Evolutionary conservation across 1,140 invertebrate species (phyloP), one percentile per base, ranked within the genome.

Genomic region (Zaprionus lachaisei): DNA sequence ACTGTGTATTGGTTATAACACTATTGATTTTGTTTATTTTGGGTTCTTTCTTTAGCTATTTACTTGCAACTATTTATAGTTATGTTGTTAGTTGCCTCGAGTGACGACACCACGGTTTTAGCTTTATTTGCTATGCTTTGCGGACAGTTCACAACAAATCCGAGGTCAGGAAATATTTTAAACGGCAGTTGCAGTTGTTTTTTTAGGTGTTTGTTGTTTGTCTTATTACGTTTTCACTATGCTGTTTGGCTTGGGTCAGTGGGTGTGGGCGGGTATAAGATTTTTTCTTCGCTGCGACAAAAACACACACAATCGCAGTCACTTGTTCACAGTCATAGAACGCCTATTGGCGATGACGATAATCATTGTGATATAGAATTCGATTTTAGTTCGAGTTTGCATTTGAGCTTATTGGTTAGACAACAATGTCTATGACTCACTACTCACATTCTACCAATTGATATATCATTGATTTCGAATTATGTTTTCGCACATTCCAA

Each of bases 61-160:
- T 60, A 24, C 47, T 51, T 24, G 47, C 47, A 77, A 57, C 78
- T 87, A 87, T 87, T 89, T 87, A 72, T 87, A 87, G 83, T 81
- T 24, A 51, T 12, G 17, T 5, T 20, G 17, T 1, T 20, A 51
- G 12, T 20, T 51, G 47, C 11, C 28, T 41, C 31, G 5, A 22
- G 58, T 77, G 63, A 79, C 62, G 62, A 64, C 63, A 72, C 37
- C 72, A 62, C 24, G 31, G 6, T 26, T 68, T 60, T 62, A 28
- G 20, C 14, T 55, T 34, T 49, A 6, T 47, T 41, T 41, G 38
- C 15, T 6, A 41, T 62, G 38, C 20, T 67, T 37, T 34, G 61
- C 17, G 31, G 41, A 31, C 28, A 17, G 12, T 63, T 47, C 24
- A 24, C 7, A 24, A 22, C 12, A 28, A 56, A n/a, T 37, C 31